Percentiles rank a stretch among this genome's conserved stretches.
Evolutionary conservation across 2,888 invertebrate species (phyloP).

Genomic region (Drosophila fulvimacula): DNA sequence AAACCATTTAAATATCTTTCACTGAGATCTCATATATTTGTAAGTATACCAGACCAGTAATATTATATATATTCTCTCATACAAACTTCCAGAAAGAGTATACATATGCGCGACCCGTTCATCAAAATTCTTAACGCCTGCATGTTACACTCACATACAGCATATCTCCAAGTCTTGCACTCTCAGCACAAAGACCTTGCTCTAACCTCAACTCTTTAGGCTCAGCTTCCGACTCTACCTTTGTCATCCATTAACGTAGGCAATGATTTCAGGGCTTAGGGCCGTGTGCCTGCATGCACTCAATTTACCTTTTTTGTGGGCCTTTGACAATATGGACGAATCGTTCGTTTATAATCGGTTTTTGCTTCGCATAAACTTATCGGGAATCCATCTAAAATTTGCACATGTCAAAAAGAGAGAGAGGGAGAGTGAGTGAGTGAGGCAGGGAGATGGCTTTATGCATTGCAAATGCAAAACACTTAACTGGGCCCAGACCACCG

Average conservation of each 20-base stretch:
- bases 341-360: slow-evolving; percentile 46
- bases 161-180: background rate
- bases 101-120: too few species aligned
- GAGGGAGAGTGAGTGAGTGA: background rate
- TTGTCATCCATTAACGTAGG: slow-evolving; percentile 8
- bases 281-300: slow-evolving; percentile 37
- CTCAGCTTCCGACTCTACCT: background rate
- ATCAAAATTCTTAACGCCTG: background rate
- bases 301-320: slow-evolving; percentile 53
- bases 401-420: slow-evolving; percentile 38
- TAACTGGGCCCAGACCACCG: slow-evolving; percentile 38
- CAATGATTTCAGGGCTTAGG: slow-evolving; percentile 20
- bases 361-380: slow-evolving; percentile 51
- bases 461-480: slow-evolving; percentile 63
- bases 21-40: too few species aligned
- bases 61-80: too few species aligned
- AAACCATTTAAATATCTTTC: too few species aligned
- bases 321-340: slow-evolving; percentile 45
- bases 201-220: background rate
- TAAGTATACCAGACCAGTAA: too few species aligned
- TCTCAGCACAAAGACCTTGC: background rate
- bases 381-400: slow-evolving; percentile 60
- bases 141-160: too few species aligned
- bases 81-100: too few species aligned
- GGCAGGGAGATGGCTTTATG: slow-evolving; percentile 43